A percentile compares a stretch with the other conserved stretches of the same genome.
phyloP scores from a whole-genome alignment of 2,113 vertebrate species.

The Coptodon bakossiorum region DNA sequence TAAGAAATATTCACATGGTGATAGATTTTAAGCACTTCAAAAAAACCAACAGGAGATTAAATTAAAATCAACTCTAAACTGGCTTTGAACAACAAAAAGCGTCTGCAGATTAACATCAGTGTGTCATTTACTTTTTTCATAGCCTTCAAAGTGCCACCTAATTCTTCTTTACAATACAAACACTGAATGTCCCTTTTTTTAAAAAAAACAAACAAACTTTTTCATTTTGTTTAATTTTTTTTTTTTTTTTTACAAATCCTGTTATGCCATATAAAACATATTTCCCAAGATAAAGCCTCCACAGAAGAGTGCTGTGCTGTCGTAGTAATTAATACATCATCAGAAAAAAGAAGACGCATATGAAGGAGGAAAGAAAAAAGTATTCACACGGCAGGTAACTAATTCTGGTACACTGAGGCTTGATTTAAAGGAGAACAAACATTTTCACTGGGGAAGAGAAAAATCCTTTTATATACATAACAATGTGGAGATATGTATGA shows the following conservation, averaged over 20 bases:
- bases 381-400: conserved; percentile 29
- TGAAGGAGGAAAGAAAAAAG: conserved; percentile 39
- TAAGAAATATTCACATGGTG: conserved; percentile 40
- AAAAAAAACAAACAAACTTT: neutral
- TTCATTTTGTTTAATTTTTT: neutral
- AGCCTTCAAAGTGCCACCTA: neutral
- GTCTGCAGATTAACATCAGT: neutral
- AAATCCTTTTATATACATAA: conserved; percentile 60
- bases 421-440: conserved; percentile 29
- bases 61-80: neutral
- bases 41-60: neutral
- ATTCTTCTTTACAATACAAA: neutral
- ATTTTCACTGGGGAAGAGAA: conserved; percentile 21
- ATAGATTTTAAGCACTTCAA: conserved; percentile 56
- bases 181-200: neutral
- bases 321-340: conserved; percentile 36
- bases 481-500: conserved; percentile 38
- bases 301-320: conserved; percentile 42
- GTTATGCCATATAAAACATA: conserved; percentile 68
- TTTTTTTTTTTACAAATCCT: conserved; percentile 61
- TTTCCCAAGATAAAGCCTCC: conserved; percentile 35
- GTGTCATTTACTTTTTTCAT: neutral
- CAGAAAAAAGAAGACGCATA: conserved; percentile 38
- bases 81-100: neutral
- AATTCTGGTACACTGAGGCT: conserved; percentile 45